Evolutionary conservation across 2,797 vertebrate genomes (phyloP).

Genomic region (Girardinus metallicus): DNA sequence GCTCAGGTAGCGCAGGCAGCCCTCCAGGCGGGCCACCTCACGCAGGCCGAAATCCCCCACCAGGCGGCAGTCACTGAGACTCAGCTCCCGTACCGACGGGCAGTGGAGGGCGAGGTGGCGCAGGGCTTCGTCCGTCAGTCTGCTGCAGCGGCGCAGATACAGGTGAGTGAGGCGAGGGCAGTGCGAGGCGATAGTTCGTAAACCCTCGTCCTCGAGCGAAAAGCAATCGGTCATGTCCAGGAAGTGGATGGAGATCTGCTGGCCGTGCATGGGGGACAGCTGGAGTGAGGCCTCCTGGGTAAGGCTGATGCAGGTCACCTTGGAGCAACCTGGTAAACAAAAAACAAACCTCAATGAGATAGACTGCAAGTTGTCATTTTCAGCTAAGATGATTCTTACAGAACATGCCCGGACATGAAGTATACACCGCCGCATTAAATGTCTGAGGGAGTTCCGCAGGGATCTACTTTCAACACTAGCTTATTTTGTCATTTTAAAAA

Average conservation of each 20-base stretch:
- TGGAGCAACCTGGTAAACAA: slow-evolving; percentile 88
- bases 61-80: slow-evolving; percentile 95
- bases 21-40: slow-evolving; percentile 95
- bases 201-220: slow-evolving; percentile 96
- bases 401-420: not conserved
- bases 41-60: slow-evolving; percentile 95
- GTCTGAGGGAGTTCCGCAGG: not conserved
- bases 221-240: slow-evolving; percentile 99
- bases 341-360: not conserved
- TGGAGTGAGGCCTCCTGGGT: slow-evolving; percentile 93
- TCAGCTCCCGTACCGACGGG: slow-evolving; percentile 90
- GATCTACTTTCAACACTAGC: not conserved
- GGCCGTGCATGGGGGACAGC: slow-evolving; percentile 91
- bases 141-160: slow-evolving; percentile 92
- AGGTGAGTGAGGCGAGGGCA: slow-evolving; percentile 96
- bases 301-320: slow-evolving; percentile 97
- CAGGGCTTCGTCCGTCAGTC: slow-evolving; percentile 93
- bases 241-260: slow-evolving; percentile 96
- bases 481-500: not conserved
- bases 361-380: not conserved
- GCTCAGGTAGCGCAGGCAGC: slow-evolving; percentile 93
- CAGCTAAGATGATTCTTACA: not conserved
- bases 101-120: slow-evolving; percentile 96
- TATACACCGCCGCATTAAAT: not conserved
- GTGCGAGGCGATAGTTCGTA: slow-evolving; percentile 95